phyloP scores from a whole-genome alignment of 2,888 invertebrate genomes.

The Anthophora plumipes region DNA sequence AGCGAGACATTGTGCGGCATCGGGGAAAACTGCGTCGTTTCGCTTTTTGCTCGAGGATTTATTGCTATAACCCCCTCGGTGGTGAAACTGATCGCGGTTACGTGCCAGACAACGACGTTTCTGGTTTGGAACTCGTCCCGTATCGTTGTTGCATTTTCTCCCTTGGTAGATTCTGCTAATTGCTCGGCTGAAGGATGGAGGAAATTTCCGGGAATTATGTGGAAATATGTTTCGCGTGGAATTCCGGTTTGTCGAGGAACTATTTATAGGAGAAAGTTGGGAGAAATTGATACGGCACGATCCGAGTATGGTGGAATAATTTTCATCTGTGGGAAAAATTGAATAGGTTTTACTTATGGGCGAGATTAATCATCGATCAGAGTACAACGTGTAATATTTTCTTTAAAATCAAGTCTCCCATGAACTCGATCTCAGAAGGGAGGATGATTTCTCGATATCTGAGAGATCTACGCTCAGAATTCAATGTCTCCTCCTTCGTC shows the following conservation, averaged over 20 bases:
- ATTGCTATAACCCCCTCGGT: conserved; percentile 68
- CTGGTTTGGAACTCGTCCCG: not conserved
- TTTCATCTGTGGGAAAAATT: too few relatives aligned
- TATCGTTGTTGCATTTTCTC: not conserved
- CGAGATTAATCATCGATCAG: too few relatives aligned
- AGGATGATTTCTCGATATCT: conserved; percentile 66
- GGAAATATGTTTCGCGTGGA: too few relatives aligned
- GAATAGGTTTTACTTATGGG: too few relatives aligned
- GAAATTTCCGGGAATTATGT: too few relatives aligned
- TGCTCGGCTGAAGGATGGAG: too few relatives aligned
- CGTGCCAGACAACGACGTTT: conserved; percentile 48
- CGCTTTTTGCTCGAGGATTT: conserved; percentile 75
- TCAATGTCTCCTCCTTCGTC: conserved; percentile 8
- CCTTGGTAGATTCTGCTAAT: not conserved
- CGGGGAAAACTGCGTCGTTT: conserved; percentile 62
- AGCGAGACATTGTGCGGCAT: conserved; percentile 40
- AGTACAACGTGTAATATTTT: too few relatives aligned
- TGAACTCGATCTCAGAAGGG: conserved; percentile 39
- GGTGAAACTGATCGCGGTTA: conserved; percentile 70
- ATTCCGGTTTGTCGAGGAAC: too few relatives aligned
- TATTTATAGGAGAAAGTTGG: too few relatives aligned
- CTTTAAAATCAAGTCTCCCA: too few relatives aligned
- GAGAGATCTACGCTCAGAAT: conserved; percentile 58
- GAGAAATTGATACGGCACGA: too few relatives aligned
- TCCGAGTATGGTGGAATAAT: too few relatives aligned